These are phyloP conservation scores for Colletes collaris DNA, from an alignment of 2,888 invertebrate genomes.

Conservation along the genomic window DNA sequence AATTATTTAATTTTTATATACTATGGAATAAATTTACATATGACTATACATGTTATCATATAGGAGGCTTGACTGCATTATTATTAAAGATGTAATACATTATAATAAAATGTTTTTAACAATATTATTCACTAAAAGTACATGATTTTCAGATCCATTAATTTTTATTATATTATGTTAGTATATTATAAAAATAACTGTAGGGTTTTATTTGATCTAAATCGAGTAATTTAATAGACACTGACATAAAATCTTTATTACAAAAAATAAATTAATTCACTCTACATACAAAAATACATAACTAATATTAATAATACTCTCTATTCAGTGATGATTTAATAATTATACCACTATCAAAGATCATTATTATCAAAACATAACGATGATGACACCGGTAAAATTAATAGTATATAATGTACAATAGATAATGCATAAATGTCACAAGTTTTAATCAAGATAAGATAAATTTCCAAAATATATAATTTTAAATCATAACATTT, in stretches of 20 bases:
- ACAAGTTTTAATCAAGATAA: slow-evolving; percentile 20
- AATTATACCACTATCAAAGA: slow-evolving; percentile 58
- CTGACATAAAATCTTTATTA: slow-evolving; percentile 76
- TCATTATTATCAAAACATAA: slow-evolving; percentile 55
- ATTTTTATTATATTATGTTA: neutral
- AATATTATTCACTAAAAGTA: too few relatives aligned
- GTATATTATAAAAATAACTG: neutral
- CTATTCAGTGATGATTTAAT: slow-evolving; percentile 77
- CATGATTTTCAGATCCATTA: neutral
- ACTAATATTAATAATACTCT: slow-evolving; percentile 81
- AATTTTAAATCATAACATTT: slow-evolving; percentile 19
- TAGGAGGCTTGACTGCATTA: too few relatives aligned
- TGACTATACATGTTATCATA: too few relatives aligned
- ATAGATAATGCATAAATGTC: slow-evolving; percentile 40
- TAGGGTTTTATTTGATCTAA: slow-evolving; percentile 6
- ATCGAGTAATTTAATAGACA: slow-evolving; percentile 49
- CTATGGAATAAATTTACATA: too few relatives aligned
- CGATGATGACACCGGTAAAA: slow-evolving; percentile 61
- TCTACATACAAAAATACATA: slow-evolving; percentile 81
- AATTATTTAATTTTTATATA: too few relatives aligned
- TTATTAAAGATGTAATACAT: too few relatives aligned
- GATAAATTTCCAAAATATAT: slow-evolving; percentile 33
- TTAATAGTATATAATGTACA: slow-evolving; percentile 64
- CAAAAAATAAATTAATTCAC: slow-evolving; percentile 81
- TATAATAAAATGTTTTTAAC: too few relatives aligned